phyloP scores from a whole-genome alignment of 1,140 invertebrate genomes.

The Drosophila saltans region DNA sequence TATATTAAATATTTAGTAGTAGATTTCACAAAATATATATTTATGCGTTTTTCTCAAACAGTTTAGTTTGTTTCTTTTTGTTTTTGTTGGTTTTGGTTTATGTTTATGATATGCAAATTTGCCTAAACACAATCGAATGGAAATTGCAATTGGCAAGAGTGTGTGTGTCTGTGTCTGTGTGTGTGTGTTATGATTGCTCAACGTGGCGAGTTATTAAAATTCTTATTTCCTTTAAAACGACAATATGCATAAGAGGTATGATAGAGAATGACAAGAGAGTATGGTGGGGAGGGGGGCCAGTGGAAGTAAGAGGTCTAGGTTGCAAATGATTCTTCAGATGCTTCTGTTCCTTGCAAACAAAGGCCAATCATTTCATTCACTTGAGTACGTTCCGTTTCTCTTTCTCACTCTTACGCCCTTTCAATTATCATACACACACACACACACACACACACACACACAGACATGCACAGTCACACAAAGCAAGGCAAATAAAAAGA shows the following conservation, averaged over 20 bases:
- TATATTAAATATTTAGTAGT: too few species aligned
- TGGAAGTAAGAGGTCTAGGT: neutral
- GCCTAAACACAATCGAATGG: neutral
- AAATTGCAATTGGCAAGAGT: neutral
- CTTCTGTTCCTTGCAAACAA: conserved; percentile 37
- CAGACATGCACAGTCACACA: neutral
- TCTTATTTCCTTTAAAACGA: conserved; percentile 38
- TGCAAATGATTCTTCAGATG: conserved; percentile 4
- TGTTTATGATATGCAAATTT: conserved; percentile 14
- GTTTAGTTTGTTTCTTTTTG: neutral
- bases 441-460: neutral
- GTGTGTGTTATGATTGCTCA: conserved; percentile 33
- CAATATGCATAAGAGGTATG: neutral
- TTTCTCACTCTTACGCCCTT: conserved; percentile 42
- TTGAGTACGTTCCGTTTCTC: conserved; percentile 18
- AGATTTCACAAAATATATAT: neutral
- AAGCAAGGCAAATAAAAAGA: neutral
- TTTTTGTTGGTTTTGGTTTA: neutral
- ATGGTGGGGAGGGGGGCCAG: neutral
- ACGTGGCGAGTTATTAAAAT: conserved; percentile 51
- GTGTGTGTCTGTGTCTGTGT: neutral
- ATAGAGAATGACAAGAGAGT: neutral
- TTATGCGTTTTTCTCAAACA: neutral
- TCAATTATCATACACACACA: conserved; percentile 59
- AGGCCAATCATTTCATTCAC: conserved; percentile 49